A percentile compares a stretch with the other conserved stretches of the same genome.
These are phyloP conservation scores for Halcyon badia DNA, from an alignment of 2,797 vertebrate species.

Conservation along the genomic window DNA sequence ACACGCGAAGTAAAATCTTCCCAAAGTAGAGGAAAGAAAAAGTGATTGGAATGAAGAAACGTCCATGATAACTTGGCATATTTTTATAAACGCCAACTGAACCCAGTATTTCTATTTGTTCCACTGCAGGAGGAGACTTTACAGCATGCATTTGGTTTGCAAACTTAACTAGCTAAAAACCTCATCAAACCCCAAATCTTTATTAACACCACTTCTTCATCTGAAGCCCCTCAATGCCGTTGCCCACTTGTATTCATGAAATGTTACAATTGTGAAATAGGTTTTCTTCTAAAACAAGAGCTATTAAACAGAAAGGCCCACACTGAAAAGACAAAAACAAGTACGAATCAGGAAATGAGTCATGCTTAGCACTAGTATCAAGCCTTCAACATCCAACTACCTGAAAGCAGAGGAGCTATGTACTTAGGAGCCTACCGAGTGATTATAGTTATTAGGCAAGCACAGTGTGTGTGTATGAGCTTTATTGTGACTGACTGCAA, in stretches of 20 bases:
- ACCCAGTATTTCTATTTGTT: not conserved
- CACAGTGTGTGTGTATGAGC: not conserved
- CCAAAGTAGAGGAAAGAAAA: not conserved
- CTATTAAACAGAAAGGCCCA: not conserved
- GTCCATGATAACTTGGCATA: not conserved
- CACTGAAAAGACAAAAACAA: constrained; percentile 3
- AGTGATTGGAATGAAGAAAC: not conserved
- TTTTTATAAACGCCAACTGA: not conserved
- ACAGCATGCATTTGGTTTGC: not conserved
- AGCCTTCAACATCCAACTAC: not conserved
- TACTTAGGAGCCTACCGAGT: not conserved
- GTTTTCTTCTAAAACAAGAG: not conserved
- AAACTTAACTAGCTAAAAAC: not conserved
- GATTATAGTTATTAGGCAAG: constrained; percentile 53
- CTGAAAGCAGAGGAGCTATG: constrained; percentile 7
- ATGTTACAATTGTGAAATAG: not conserved
- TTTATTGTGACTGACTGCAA: constrained; percentile 27
- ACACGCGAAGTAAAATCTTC: not conserved
- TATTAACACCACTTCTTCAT: not conserved
- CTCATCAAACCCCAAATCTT: not conserved
- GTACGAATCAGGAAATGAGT: constrained; percentile 41
- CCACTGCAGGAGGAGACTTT: not conserved
- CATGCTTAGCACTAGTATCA: constrained; percentile 1
- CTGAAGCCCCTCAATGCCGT: not conserved
- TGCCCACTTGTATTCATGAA: not conserved